A percentile compares a stretch with the other conserved stretches of the same genome.
These are phyloP conservation scores for Dolichoris vasculosae DNA, from an alignment of 1,140 invertebrate species.

Conservation along the genomic window DNA sequence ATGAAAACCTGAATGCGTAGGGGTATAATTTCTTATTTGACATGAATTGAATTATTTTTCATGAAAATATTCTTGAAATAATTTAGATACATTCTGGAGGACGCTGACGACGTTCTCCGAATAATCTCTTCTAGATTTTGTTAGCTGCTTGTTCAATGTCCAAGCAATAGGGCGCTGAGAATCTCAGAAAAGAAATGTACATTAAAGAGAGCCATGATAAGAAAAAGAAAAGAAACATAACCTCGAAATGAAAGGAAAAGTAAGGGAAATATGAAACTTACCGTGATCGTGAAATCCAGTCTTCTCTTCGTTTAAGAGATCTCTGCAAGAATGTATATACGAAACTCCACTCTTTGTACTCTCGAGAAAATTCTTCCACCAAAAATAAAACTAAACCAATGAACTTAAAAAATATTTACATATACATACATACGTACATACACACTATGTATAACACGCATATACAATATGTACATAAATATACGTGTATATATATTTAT, in stretches of 20 bases:
- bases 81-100: too few species aligned
- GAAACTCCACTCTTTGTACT: background rate
- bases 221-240: background rate
- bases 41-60: too few species aligned
- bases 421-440: background rate
- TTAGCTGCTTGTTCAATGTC: too few species aligned
- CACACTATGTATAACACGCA: background rate
- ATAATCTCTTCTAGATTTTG: too few species aligned
- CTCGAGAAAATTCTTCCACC: background rate
- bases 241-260: background rate
- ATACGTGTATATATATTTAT: background rate
- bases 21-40: too few species aligned
- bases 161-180: too few species aligned
- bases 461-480: background rate
- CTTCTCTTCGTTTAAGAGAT: background rate
- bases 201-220: background rate
- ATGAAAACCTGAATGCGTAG: too few species aligned
- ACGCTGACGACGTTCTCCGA: too few species aligned
- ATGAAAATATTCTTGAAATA: too few species aligned
- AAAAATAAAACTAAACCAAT: background rate
- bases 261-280: conserved; percentile 5
- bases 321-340: background rate
- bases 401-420: conserved; percentile 15
- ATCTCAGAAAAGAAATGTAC: too few species aligned
- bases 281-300: conserved; percentile 30